These are phyloP conservation scores for Anabacerthia variegaticeps DNA, from an alignment of 2,797 vertebrate species.

Conservation along the genomic window DNA sequence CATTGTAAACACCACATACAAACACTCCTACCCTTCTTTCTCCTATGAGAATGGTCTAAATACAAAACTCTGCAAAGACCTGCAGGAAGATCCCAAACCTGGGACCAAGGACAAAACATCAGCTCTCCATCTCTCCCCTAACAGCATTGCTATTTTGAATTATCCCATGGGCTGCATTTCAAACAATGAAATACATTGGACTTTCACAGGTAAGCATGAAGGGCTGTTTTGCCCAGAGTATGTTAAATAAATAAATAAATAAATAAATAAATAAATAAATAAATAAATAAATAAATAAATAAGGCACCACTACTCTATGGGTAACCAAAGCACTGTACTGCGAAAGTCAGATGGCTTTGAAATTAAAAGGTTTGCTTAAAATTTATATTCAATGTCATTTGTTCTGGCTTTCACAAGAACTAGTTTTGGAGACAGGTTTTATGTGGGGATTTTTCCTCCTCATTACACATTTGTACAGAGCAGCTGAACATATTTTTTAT, in stretches of 20 bases:
- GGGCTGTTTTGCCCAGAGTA: background rate
- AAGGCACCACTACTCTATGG: background rate
- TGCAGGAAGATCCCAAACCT: background rate
- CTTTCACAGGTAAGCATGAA: rapidly evolving
- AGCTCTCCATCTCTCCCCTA: background rate
- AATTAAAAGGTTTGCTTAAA: background rate
- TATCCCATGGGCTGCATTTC: background rate
- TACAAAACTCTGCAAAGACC: background rate
- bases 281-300: background rate
- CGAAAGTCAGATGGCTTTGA: background rate
- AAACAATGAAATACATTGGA: background rate
- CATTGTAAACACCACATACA: background rate
- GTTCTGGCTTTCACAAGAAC: background rate
- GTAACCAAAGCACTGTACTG: background rate
- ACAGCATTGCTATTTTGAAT: background rate
- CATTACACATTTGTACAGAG: conserved; percentile 8
- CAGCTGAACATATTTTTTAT: background rate
- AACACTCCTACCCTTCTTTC: background rate
- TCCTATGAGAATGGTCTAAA: background rate
- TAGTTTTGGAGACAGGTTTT: background rate
- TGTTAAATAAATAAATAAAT: background rate
- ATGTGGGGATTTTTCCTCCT: conserved; percentile 7
- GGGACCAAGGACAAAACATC: background rate
- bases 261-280: background rate
- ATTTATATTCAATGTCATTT: background rate